phyloP scores from a whole-genome alignment of 2,797 vertebrate species.

The Protosalanx chinensis region DNA sequence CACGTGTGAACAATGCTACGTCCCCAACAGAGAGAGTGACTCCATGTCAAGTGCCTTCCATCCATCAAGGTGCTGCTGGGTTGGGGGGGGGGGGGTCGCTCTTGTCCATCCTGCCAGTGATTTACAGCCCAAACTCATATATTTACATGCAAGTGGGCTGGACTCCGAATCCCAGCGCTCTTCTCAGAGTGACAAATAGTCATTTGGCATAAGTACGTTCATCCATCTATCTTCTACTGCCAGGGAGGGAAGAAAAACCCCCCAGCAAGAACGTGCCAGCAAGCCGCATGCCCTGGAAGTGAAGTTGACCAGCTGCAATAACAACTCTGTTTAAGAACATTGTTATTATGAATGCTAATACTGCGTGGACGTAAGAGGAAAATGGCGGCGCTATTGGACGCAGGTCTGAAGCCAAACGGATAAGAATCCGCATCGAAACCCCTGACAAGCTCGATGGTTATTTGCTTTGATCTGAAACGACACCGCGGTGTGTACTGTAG shows the following conservation, averaged over 20 bases:
- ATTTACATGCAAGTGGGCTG: not conserved
- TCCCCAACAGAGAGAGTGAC: not conserved
- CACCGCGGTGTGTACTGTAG: no score
- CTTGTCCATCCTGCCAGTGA: not conserved
- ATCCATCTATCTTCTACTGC: conserved; percentile 27
- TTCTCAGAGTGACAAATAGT: conserved; percentile 24
- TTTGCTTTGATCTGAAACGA: no score
- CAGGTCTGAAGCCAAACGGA: no score
- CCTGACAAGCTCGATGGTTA: no score
- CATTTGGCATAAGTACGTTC: conserved; percentile 26
- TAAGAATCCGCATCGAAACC: no score
- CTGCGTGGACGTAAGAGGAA: no score
- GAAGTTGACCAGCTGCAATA: not conserved
- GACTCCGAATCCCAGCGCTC: conserved; percentile 8
- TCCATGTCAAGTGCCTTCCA: not conserved
- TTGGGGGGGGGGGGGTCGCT: not conserved
- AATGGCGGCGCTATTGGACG: no score
- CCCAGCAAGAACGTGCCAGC: not conserved
- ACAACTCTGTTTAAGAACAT: not conserved
- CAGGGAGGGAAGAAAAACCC: not conserved
- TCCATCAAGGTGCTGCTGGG: not conserved
- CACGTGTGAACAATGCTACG: no score
- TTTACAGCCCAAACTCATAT: not conserved
- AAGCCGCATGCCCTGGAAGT: not conserved
- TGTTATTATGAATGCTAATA: conserved; percentile 1